Evolutionary conservation across 2,113 vertebrate genomes (phyloP).

Genomic region (Entomyzon cyanotis): DNA sequence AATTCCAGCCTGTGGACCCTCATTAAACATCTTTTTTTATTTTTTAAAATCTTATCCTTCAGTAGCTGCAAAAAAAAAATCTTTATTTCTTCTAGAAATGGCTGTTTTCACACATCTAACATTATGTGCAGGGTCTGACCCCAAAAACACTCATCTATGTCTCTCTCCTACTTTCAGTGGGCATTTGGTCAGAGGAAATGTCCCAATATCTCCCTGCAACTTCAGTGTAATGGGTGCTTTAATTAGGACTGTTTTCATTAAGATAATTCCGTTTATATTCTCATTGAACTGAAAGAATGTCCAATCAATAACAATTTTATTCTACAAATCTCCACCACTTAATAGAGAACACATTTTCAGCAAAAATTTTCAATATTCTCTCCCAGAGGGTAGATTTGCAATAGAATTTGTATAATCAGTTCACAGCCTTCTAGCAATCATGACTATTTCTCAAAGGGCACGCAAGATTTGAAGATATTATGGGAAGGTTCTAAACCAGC

Average conservation of each 20-base stretch:
- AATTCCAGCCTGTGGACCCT: neutral
- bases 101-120: neutral
- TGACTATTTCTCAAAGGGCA: neutral
- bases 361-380: neutral
- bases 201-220: neutral
- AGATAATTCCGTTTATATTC: neutral
- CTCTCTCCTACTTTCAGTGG: neutral
- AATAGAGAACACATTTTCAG: neutral
- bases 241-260: neutral
- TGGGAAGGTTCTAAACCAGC: neutral
- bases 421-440: neutral
- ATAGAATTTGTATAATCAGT: neutral
- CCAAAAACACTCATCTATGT: fast-evolving
- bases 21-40: neutral
- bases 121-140: neutral
- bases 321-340: neutral
- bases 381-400: neutral
- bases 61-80: neutral
- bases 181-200: neutral
- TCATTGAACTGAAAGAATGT: neutral
- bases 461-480: neutral
- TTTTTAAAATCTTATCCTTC: neutral
- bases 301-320: neutral
- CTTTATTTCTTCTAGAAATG: neutral
- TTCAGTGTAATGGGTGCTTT: neutral